Base-by-base conservation (phyloP, 2,113 vertebrate species). In the Gnathonemus longibarbis region DNA sequence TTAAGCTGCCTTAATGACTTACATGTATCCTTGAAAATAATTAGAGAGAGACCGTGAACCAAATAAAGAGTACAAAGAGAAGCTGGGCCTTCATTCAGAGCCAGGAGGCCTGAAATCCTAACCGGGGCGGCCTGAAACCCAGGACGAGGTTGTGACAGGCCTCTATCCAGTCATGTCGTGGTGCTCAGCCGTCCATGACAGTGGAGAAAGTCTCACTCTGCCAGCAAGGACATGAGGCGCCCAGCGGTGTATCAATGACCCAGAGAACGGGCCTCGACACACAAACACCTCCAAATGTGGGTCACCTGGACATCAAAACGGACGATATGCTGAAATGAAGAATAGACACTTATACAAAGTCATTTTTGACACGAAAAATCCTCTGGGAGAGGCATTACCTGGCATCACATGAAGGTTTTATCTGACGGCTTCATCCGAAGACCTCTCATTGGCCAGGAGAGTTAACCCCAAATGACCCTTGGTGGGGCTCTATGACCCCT, bases 141-240 rank as follows among this genome's bases (percentile, higher is more conserved):
- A 94, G 91, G 89, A 89, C 90, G 90, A 92, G 93, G 94, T 94
- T 92, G 93, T 91, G 92, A 90, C 92, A 91, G 91, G 93, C 94
- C 94, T 93, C 94, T 94, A 95, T 95, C 93, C 92, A 92, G 91
- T 93, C 92, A 93, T 92, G 94, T 95, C 45, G 19, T 1, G 2
- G 83, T 24, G 83, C 45, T 48, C 42, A 10, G 45, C 74, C 74
- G 24, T 11, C 83, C 21, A 19, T 84, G 83, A 84, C 21, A 42
- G 39, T 10, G 45, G 45, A 48, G 45, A 84, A n/a, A 48, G 83
- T 48, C 83, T 9, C 21, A 24, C 83, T 48, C 39, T 46, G 39
- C 83, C 45, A 42, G 19, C 24, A 10, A 84, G n/a, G 45, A 39
- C 31, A 45, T 17, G 35, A 8, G 39, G 42, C 5, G 42, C 1